These are phyloP conservation scores for Chinchilla lanigera DNA, from an alignment of 2,113 vertebrate genomes.

Conservation along the genomic window DNA sequence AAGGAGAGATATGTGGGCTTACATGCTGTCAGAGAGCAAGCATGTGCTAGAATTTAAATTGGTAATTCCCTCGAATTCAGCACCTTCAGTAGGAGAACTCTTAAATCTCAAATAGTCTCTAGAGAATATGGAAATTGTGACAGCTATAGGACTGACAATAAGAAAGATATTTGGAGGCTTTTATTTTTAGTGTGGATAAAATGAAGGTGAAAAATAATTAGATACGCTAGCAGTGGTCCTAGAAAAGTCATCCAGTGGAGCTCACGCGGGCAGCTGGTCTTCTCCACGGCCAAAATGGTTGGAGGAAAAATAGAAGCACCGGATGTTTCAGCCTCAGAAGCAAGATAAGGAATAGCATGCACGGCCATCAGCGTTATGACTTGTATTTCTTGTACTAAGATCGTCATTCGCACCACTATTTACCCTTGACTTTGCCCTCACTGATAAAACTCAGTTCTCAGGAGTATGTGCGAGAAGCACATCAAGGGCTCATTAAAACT, in stretches of 20 bases:
- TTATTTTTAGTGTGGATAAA: conserved; percentile 70
- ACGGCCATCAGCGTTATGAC: neutral
- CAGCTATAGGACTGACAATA: conserved; percentile 46
- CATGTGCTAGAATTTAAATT: conserved; percentile 68
- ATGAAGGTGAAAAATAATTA: conserved; percentile 64
- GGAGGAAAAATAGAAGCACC: conserved; percentile 8
- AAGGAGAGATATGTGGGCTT: conserved; percentile 63
- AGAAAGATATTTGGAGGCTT: conserved; percentile 58
- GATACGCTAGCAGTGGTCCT: conserved; percentile 21
- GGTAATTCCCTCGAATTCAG: conserved; percentile 54
- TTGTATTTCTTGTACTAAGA: neutral
- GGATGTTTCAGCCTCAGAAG: neutral
- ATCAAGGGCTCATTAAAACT: neutral
- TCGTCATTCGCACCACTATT: neutral
- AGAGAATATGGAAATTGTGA: conserved; percentile 56
- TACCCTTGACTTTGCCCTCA: neutral
- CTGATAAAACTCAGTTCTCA: neutral
- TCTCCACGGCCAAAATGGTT: neutral
- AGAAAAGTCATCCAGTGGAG: neutral
- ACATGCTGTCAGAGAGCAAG: conserved; percentile 18
- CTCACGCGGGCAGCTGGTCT: neutral
- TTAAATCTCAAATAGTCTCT: conserved; percentile 51
- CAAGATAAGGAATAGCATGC: neutral
- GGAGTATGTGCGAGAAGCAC: neutral
- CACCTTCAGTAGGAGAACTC: conserved; percentile 24